phyloP scores from a whole-genome alignment of 2,113 vertebrate genomes.

The Mus musculus region GRCm39 chr8:91266001-91266500 shows the following conservation, averaged over 20 bases:
- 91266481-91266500: background rate
- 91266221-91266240: background rate
- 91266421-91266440: background rate
- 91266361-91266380: background rate
- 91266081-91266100: background rate
- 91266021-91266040: background rate
- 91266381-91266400: background rate
- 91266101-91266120: background rate
- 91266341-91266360: background rate
- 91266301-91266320: no score
- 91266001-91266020: background rate
- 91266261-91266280: background rate
- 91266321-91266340: background rate
- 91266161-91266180: background rate
- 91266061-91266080: background rate
- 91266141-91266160: background rate
- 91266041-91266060: background rate
- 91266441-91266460: background rate
- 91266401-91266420: background rate
- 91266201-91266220: background rate
- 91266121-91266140: background rate
- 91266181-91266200: background rate
- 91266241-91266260: background rate
- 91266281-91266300: background rate
- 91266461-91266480: background rate